Base-by-base conservation (phyloP, 2,888 invertebrate species). In the Hesperia comma region DNA sequence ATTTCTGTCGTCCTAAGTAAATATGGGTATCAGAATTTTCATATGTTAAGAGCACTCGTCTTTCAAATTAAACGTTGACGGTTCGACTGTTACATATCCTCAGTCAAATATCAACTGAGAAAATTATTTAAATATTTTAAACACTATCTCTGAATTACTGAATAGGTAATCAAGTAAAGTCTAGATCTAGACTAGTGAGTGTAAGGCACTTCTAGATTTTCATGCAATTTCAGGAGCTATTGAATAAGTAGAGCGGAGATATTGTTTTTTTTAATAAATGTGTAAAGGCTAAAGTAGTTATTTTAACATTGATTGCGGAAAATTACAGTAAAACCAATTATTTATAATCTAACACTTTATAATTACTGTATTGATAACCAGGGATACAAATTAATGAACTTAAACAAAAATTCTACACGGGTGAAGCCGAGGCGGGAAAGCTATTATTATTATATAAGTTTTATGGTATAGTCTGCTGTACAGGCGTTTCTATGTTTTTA, bases 1-100 rank as follows among this genome's bases (percentile, higher is more conserved):
- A 41, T 41, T 5, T 12, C 37, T 41, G n/a, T n/a, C 10, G 43
- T 46, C 60, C 60, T 61, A 61, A 61, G 49, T 61, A 61, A 61
- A 61, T 21, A 61, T 37, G 8, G n/a, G 14, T 46, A 17, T 17
- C 17, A 37, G 49, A 26, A 51, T 19, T 19, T 61, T 17, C 37
- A 61, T 17, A 17, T 33, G 19, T 33, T 26, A 37, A 51, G 37
- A 19, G 19, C 49, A 51, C 37, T 37, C 37, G 49, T 60, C 37
- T 33, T 15, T 15, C 6, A 49, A 60, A 51, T 51, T 46, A 37
- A 41, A 61, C 49, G 37, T n/a, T 51, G 33, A 61, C 19, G 32
- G 26, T 32, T 49, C 33, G 14, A 7, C 19, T 37, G 49, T 37
- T 61, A 21, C 19, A 51, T 17, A 19, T 26, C 26, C 2, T 26